These are phyloP conservation scores for Aphelenchoides bicaudatus DNA, from an alignment of 2,888 invertebrate genomes.

Conservation along the genomic window DNA sequence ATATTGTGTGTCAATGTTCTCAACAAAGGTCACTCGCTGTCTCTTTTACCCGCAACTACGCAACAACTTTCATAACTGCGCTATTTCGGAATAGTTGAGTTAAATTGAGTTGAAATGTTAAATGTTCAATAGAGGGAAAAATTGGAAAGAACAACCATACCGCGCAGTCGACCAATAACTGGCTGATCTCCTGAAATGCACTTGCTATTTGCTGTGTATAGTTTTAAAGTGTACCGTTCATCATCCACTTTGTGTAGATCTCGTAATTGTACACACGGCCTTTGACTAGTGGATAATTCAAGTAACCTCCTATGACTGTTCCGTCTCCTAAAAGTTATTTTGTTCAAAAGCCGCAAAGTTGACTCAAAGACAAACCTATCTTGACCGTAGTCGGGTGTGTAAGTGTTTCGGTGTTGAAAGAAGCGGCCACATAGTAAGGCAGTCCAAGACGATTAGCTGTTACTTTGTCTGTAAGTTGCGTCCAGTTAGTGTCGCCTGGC, in stretches of 20 bases:
- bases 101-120: background rate
- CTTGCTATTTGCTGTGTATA: no score
- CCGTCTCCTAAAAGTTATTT: no score
- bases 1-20: no score
- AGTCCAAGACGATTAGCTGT: constrained; percentile 55
- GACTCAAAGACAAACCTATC: no score
- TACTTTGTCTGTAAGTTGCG: constrained; percentile 58
- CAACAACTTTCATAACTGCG: no score
- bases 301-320: constrained; percentile 57
- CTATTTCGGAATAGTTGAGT: no score
- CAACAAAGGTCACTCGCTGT: no score
- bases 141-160: constrained; percentile 35
- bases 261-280: constrained; percentile 60
- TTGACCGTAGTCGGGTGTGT: constrained; percentile 45
- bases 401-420: constrained; percentile 58
- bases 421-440: constrained; percentile 60
- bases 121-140: background rate
- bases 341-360: no score
- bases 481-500: constrained; percentile 60
- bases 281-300: constrained; percentile 59
- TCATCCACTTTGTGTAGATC: constrained; percentile 56
- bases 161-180: constrained; percentile 54
- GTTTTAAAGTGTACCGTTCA: no score
- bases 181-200: no score
- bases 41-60: no score